phyloP scores from a whole-genome alignment of 2,797 vertebrate species.

The Myiothlypis chrysogaster region DNA sequence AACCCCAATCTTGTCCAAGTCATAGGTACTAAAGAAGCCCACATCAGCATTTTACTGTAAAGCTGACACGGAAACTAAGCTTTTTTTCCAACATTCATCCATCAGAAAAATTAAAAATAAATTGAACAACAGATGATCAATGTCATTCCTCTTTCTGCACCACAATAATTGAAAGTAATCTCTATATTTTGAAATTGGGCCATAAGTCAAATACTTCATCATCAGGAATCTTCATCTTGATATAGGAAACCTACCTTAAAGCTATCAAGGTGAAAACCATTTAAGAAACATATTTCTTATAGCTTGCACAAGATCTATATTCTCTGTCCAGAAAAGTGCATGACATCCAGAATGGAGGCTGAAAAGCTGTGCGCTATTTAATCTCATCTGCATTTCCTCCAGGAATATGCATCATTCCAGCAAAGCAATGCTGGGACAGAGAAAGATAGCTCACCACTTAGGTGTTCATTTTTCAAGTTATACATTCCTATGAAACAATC shows the following conservation, averaged over 20 bases:
- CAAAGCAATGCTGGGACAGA: neutral
- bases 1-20: neutral
- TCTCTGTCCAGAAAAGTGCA: neutral
- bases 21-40: neutral
- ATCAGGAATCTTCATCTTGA: neutral
- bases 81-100: neutral
- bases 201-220: neutral
- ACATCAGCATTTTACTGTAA: neutral
- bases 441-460: neutral
- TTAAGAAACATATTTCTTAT: neutral
- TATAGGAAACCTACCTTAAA: neutral
- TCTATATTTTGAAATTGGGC: neutral
- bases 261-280: neutral
- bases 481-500: neutral
- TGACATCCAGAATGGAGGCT: neutral
- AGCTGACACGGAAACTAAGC: neutral
- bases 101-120: constrained; percentile 20
- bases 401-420: neutral
- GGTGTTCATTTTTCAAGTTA: neutral
- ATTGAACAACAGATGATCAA: neutral
- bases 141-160: neutral
- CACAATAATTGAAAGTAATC: neutral
- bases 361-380: neutral
- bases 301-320: neutral
- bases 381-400: neutral